Percentiles rank a stretch among this genome's conserved stretches.
Conservation (phyloP, 2,888 invertebrate genomes). For the Brachylomia viminalis region DNA sequence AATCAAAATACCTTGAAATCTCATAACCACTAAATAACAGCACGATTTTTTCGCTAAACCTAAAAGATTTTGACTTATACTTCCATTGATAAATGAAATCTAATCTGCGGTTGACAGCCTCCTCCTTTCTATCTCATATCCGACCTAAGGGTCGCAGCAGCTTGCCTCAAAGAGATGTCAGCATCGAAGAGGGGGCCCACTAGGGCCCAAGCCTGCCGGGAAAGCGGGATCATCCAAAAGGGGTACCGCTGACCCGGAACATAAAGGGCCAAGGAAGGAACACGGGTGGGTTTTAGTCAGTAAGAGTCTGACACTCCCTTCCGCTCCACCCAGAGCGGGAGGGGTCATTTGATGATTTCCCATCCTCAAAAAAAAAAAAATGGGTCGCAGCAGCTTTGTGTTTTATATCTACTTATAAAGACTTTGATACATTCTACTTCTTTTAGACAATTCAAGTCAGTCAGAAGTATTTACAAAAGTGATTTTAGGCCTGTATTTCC, state of each 20-base stretch:
- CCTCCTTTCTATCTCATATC: constrained; percentile 39
- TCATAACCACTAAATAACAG: neutral
- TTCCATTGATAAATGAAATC: constrained; percentile 47
- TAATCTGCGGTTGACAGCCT: constrained; percentile 48
- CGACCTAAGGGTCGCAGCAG: constrained; percentile 24
- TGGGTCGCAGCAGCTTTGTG: too few relatives aligned
- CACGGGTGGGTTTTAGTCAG: too few relatives aligned
- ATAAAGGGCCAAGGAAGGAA: too few relatives aligned
- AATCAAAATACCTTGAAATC: constrained; percentile 1
- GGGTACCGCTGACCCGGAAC: too few relatives aligned
- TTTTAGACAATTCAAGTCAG: neutral
- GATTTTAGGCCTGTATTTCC: neutral
- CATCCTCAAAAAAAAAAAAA: too few relatives aligned
- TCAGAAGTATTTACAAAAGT: neutral
- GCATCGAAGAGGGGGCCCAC: too few relatives aligned
- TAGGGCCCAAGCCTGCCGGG: too few relatives aligned
- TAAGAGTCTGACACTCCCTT: too few relatives aligned
- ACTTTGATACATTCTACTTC: neutral
- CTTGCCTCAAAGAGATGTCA: too few relatives aligned
- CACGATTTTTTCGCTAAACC: neutral
- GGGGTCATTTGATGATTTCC: too few relatives aligned
- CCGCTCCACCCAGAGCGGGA: too few relatives aligned
- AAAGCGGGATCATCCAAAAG: too few relatives aligned
- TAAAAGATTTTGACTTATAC: constrained; percentile 30
- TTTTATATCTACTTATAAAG: neutral